These are phyloP conservation scores for Drosophila lowei DNA, from an alignment of 1,140 invertebrate species.

Conservation along the genomic window DNA sequence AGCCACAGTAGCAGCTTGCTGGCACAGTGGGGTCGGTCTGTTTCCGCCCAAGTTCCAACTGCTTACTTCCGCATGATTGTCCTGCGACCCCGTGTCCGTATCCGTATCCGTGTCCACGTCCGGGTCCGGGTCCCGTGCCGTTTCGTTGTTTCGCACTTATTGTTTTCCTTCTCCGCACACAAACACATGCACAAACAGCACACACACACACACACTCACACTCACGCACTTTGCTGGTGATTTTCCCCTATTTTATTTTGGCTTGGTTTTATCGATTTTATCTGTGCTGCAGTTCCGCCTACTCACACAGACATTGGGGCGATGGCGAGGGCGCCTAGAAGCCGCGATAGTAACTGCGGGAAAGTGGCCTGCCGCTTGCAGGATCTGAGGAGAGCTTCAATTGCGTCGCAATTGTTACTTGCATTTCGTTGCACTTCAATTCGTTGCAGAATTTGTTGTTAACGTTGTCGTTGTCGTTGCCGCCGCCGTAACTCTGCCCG, in stretches of 20 bases:
- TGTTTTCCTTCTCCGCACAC: constrained; percentile 33
- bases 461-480: too few species aligned
- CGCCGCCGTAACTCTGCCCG: constrained; percentile 22
- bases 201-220: constrained; percentile 28
- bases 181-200: background rate
- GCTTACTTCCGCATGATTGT: constrained; percentile 59
- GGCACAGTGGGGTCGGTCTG: too few species aligned
- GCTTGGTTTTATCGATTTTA: constrained; percentile 79
- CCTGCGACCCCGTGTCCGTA: constrained; percentile 33
- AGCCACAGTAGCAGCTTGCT: too few species aligned
- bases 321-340: background rate
- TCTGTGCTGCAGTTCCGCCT: constrained; percentile 73
- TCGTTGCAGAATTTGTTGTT: constrained; percentile 52
- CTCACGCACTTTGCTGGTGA: constrained; percentile 54
- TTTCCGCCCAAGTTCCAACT: constrained; percentile 12
- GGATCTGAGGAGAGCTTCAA: constrained; percentile 13
- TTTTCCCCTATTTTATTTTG: constrained; percentile 77
- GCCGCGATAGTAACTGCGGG: too few species aligned
- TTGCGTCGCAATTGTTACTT: constrained; percentile 61
- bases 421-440: constrained; percentile 72
- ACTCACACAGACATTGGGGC: constrained; percentile 17
- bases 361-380: background rate
- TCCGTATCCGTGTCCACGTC: background rate
- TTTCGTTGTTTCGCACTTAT: constrained; percentile 45
- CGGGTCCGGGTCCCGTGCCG: background rate